Evolutionary conservation across 2,113 vertebrate genomes (phyloP), one percentile per base, ranked within the genome.

Genomic region (Apaloderma vittatum): DNA sequence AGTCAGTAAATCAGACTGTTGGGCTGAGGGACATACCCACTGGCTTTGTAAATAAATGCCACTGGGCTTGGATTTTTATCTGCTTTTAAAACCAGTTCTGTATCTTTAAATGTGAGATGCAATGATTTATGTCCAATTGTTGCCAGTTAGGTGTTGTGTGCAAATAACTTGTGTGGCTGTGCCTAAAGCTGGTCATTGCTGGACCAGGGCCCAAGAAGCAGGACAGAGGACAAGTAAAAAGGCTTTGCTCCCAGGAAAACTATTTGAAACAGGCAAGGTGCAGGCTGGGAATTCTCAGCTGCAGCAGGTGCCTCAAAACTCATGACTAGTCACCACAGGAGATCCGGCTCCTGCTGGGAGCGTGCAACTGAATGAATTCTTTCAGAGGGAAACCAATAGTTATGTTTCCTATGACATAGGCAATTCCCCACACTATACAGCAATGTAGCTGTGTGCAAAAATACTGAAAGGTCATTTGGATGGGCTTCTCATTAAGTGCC

Each of bases 21-120:
- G 29, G 30, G 30, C 21, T 85, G 40, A 82, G 32, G 77, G 7
- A 8, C 80, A 27, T 83, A 52, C 17, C 24, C 29, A 71, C 32
- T 12, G 30, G 7, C 43, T 86, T 67, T 88, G 55, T 86, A 80
- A 96, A 95, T 26, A 86, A 76, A 71, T 48, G 29, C 18, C 74
- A 11, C 34, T 23, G 16, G 55, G 23, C 15, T 80, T 77, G 59
- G 54, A 74, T 61, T 88, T 93, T 66, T 67, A 30, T 67, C 54
- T 67, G 30, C 55, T 67, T 91, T 90, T 77, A 86, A 80, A 81
- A 32, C 26, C 11, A 51, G 12, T 45, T 62, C 55, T 51, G 0
- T 46, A 19, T 72, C 40, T 79, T 85, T 67, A 74, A 86, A 71
- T 84, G 57, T 4, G 14, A 21, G 23, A 57, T n/a, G 11, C 8